Evolutionary conservation across 2,113 vertebrate species (phyloP).

Genomic region (Arothron firmamentum): DNA sequence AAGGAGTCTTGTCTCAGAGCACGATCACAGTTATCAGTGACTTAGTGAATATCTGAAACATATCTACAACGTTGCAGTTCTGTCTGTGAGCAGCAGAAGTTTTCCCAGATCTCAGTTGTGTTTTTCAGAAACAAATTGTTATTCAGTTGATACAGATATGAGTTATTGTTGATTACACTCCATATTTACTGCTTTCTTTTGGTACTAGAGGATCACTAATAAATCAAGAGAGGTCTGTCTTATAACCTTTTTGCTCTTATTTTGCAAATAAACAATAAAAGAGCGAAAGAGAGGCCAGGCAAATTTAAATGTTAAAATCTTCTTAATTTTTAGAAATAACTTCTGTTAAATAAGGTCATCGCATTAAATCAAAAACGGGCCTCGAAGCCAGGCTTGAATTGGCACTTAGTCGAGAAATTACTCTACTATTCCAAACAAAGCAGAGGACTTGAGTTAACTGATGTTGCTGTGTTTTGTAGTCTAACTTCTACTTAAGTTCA

Average conservation of each 20-base stretch:
- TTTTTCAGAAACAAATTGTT: not conserved
- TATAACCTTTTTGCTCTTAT: too few relatives aligned
- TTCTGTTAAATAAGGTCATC: not conserved
- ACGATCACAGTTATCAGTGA: not conserved
- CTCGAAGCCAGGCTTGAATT: conserved; percentile 16
- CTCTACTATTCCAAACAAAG: conserved; percentile 18
- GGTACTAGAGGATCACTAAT: too few relatives aligned
- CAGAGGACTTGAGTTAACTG: conserved; percentile 42
- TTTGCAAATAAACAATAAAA: too few relatives aligned
- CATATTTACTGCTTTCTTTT: too few relatives aligned
- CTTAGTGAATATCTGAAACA: not conserved
- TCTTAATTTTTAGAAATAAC: not conserved
- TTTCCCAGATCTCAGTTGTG: too few relatives aligned
- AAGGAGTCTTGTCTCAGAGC: not conserved
- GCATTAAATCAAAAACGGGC: conserved; percentile 13
- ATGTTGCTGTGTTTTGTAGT: conserved; percentile 28
- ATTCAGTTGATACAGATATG: not conserved
- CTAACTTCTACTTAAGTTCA: conserved; percentile 63
- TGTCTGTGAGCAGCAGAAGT: too few relatives aligned
- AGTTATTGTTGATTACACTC: not conserved
- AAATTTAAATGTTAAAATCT: too few relatives aligned
- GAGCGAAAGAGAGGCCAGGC: too few relatives aligned
- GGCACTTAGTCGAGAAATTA: conserved; percentile 20
- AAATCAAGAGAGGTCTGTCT: too few relatives aligned
- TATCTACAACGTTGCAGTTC: not conserved